Evolutionary conservation across 2,797 vertebrate genomes (phyloP).

Genomic region (Salmo trutta): DNA sequence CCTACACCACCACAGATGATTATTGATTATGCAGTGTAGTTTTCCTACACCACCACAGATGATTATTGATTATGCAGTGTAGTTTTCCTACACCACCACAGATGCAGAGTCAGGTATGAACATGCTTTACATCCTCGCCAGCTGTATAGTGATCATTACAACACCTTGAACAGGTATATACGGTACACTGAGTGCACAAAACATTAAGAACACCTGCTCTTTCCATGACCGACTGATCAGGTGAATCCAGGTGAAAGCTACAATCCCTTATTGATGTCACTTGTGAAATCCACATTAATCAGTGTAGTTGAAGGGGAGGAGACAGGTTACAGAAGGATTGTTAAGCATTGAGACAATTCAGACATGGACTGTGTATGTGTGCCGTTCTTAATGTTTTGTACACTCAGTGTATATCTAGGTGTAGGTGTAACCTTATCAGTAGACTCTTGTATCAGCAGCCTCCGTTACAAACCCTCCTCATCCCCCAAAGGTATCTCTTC

Average conservation of each 20-base stretch:
- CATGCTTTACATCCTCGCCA: conserved; percentile 3
- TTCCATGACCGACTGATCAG: no score
- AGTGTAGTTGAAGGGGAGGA: no score
- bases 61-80: background rate
- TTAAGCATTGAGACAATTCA: no score
- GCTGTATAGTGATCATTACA: conserved; percentile 18
- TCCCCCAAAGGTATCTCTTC: background rate
- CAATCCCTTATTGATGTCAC: no score
- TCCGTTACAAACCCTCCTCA: background rate
- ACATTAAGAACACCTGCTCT: background rate
- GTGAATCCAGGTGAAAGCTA: no score
- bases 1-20: no score
- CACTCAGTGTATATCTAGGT: background rate
- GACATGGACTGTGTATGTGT: no score
- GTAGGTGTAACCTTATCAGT: background rate
- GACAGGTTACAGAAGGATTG: no score
- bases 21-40: no score
- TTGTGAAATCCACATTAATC: no score
- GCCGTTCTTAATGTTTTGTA: no score
- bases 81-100: background rate
- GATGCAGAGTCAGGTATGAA: background rate
- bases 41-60: no score
- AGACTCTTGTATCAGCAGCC: background rate
- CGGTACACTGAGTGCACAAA: background rate
- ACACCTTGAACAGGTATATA: background rate